Evolutionary conservation across 1,140 invertebrate genomes (phyloP).

Genomic region (Batillaria attramentaria): DNA sequence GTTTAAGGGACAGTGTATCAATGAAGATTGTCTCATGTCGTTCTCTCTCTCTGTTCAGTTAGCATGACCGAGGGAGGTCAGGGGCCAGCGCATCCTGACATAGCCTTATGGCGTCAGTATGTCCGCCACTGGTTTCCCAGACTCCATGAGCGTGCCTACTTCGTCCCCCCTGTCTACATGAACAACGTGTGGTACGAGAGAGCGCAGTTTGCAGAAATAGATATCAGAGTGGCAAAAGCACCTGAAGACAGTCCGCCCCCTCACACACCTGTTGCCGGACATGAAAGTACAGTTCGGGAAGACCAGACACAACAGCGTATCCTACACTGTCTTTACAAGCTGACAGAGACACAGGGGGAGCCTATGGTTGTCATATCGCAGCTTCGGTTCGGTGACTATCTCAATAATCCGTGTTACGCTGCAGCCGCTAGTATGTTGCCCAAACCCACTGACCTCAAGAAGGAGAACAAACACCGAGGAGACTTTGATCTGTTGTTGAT

Average conservation of each 20-base stretch:
- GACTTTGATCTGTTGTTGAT: constrained; percentile 3
- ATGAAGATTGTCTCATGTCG: too few species aligned
- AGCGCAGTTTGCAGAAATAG: neutral
- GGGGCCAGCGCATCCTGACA: constrained; percentile 5
- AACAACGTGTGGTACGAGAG: neutral
- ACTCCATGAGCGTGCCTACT: neutral
- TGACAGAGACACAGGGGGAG: neutral
- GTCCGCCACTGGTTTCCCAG: constrained; percentile 1
- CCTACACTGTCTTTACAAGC: neutral
- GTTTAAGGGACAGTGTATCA: too few species aligned
- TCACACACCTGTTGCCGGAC: neutral
- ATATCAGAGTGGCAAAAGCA: neutral
- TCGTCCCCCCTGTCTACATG: constrained; percentile 17
- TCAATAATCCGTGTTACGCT: neutral
- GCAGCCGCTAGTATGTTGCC: neutral
- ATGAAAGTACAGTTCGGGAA: neutral
- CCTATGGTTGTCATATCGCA: neutral
- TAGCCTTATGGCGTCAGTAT: neutral
- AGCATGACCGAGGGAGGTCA: too few species aligned
- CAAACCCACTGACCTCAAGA: neutral
- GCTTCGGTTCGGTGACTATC: constrained; percentile 7
- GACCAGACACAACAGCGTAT: constrained; percentile 13
- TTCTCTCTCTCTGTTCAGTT: too few species aligned
- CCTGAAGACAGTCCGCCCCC: neutral
- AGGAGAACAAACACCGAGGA: neutral